These are phyloP conservation scores for Bombylius discolor DNA, from an alignment of 2,888 invertebrate species.

Conservation along the genomic window DNA sequence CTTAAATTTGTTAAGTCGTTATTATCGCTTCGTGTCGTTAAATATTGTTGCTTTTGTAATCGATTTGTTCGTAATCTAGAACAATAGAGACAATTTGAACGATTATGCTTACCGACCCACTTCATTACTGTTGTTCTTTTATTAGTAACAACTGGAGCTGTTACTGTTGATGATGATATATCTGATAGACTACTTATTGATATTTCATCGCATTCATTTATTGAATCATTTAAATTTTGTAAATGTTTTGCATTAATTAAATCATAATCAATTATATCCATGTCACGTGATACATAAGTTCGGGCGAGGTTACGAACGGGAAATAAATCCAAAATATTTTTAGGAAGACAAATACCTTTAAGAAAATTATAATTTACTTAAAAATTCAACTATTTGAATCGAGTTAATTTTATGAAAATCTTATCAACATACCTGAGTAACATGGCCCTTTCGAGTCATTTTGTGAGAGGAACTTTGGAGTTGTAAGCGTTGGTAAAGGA, in stretches of 20 bases:
- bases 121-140: constrained; percentile 28
- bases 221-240: constrained; percentile 30
- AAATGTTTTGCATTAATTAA: constrained; percentile 27
- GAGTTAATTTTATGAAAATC: too few species aligned
- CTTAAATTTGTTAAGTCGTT: constrained; percentile 17
- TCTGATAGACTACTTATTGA: constrained; percentile 37
- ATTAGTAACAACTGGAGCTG: constrained; percentile 16
- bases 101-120: constrained; percentile 31
- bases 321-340: constrained; percentile 33
- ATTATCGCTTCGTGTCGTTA: constrained; percentile 15
- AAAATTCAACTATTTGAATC: not conserved
- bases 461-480: constrained; percentile 30
- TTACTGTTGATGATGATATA: constrained; percentile 23
- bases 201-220: constrained; percentile 33
- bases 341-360: constrained; percentile 34
- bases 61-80: constrained; percentile 28
- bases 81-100: constrained; percentile 30
- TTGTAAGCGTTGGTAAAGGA: constrained; percentile 26
- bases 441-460: constrained; percentile 33
- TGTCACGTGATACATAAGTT: constrained; percentile 35
- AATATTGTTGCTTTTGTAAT: constrained; percentile 15
- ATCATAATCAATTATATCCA: constrained; percentile 30
- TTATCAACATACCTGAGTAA: constrained; percentile 25
- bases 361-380: not conserved
- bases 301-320: constrained; percentile 28